Percentiles rank a stretch among this genome's conserved stretches.
These are phyloP conservation scores for Clusia tigrina DNA, from an alignment of 2,888 invertebrate genomes.

Conservation along the genomic window DNA sequence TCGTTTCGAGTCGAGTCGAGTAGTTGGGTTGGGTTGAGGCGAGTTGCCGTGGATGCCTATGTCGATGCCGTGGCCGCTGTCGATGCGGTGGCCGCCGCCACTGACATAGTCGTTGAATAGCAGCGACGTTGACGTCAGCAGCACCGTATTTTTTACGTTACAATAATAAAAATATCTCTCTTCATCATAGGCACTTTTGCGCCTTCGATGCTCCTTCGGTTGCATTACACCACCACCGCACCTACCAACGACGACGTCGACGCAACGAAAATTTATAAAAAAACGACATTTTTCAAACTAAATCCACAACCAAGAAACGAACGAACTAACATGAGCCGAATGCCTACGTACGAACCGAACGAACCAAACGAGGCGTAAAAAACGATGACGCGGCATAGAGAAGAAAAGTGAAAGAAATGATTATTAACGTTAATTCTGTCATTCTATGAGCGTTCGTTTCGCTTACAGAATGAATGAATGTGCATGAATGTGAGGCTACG, in stretches of 20 bases:
- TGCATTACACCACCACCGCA: neutral
- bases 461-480: too few relatives aligned
- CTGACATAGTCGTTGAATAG: too few relatives aligned
- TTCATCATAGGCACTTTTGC: neutral
- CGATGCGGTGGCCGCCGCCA: neutral
- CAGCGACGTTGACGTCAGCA: too few relatives aligned
- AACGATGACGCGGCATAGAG: conserved; percentile 5
- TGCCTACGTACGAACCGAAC: neutral
- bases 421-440: neutral
- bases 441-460: neutral
- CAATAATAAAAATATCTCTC: conserved; percentile 3
- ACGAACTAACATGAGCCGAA: neutral
- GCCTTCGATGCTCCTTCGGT: neutral
- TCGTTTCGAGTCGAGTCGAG: too few relatives aligned
- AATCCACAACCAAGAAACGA: neutral
- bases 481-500: too few relatives aligned
- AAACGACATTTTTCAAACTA: too few relatives aligned
- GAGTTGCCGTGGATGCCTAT: too few relatives aligned
- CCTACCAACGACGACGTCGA: neutral
- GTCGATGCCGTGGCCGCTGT: too few relatives aligned
- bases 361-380: neutral
- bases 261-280: neutral
- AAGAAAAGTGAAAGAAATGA: neutral
- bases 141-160: neutral
- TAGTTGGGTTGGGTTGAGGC: too few relatives aligned